phyloP scores from a whole-genome alignment of 2,797 vertebrate genomes.

The Gorsachius magnificus region DNA sequence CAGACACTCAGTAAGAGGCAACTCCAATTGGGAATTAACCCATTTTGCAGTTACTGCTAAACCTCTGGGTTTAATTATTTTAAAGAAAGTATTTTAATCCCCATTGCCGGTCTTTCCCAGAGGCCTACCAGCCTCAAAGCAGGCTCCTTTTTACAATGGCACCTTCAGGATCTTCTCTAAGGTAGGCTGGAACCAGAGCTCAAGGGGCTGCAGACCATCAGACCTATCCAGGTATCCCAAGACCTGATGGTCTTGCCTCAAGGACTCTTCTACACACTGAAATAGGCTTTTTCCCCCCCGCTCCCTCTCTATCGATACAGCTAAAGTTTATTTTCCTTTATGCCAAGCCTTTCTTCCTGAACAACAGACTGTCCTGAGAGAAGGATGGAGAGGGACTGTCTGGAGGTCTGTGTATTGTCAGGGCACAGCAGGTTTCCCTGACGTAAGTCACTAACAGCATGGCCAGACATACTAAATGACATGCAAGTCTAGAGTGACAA shows the following conservation, averaged over 20 bases:
- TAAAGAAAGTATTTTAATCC: not conserved
- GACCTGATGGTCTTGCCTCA: not conserved
- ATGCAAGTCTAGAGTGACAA: constrained; percentile 16
- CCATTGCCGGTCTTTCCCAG: not conserved
- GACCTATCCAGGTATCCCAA: not conserved
- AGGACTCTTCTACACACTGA: not conserved
- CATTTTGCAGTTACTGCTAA: not conserved
- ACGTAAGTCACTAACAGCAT: not conserved
- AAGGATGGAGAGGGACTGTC: not conserved
- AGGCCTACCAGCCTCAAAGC: not conserved
- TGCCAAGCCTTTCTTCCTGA: not conserved
- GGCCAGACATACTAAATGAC: not conserved
- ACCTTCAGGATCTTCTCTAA: not conserved
- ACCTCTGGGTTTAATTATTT: not conserved
- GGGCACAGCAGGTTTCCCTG: constrained; percentile 3
- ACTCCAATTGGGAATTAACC: constrained; percentile 2
- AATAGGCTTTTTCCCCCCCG: not conserved
- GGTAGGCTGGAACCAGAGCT: not conserved
- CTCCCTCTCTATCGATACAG: not conserved
- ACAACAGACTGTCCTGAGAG: not conserved
- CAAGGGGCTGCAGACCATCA: not conserved
- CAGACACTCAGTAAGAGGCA: not conserved
- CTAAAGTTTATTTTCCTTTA: not conserved
- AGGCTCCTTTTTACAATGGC: not conserved
- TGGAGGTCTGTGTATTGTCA: not conserved